These are phyloP conservation scores for Norana najaformis DNA, from an alignment of 2,888 invertebrate genomes.

Conservation along the genomic window DNA sequence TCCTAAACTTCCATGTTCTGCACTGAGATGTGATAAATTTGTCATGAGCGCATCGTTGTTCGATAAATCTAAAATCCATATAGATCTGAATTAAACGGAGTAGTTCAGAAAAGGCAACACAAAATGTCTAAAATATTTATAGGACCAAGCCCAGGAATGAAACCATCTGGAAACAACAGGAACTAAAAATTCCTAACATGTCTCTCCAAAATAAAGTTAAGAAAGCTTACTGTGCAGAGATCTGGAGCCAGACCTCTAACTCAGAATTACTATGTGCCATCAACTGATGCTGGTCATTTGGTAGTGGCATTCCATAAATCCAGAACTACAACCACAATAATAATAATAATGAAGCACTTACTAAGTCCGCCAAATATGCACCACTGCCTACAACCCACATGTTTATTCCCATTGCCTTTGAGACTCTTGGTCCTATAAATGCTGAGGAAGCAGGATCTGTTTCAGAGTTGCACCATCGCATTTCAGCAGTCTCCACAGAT, in stretches of 20 bases:
- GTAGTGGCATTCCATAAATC: too few species aligned
- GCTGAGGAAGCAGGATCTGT: too few species aligned
- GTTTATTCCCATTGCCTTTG: too few species aligned
- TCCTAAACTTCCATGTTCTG: slow-evolving; percentile 8
- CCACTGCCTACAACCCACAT: too few species aligned
- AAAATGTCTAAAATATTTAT: not conserved
- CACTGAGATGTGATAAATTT: slow-evolving; percentile 9
- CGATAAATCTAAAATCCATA: slow-evolving; percentile 1
- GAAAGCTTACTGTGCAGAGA: not conserved
- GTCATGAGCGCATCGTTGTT: not conserved
- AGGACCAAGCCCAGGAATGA: not conserved
- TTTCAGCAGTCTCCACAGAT: too few species aligned
- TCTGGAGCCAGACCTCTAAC: not conserved
- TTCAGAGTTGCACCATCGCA: too few species aligned
- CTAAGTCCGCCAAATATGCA: too few species aligned
- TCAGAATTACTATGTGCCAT: not conserved
- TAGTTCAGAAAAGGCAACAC: not conserved
- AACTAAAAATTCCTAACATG: not conserved
- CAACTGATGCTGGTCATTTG: too few species aligned
- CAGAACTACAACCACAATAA: too few species aligned
- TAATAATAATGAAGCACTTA: too few species aligned
- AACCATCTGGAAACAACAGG: not conserved
- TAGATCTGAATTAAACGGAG: not conserved
- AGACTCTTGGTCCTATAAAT: too few species aligned
- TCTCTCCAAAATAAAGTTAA: not conserved